These are phyloP conservation scores for Drosophila aldrichi DNA, from an alignment of 2,888 invertebrate species.

Conservation along the genomic window DNA sequence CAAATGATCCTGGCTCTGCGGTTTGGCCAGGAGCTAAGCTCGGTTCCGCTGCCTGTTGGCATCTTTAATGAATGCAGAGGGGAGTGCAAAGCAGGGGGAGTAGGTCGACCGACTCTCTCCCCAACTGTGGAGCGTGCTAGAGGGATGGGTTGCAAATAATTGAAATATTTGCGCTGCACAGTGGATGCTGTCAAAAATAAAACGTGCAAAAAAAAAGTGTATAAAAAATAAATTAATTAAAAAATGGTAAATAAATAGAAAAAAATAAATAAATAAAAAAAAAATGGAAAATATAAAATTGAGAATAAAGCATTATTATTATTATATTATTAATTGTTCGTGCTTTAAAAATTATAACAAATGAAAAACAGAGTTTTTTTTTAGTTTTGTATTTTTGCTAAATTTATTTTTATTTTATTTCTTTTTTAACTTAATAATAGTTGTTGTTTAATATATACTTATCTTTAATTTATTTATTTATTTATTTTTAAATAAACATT, in stretches of 20 bases:
- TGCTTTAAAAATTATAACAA: too few relatives aligned
- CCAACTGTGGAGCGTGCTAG: conserved; percentile 10
- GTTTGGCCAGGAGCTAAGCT: conserved; percentile 81
- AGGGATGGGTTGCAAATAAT: conserved; percentile 72
- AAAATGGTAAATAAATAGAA: not conserved
- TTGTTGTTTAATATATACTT: not conserved
- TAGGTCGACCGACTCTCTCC: conserved; percentile 8
- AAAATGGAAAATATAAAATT: too few relatives aligned
- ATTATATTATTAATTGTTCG: too few relatives aligned
- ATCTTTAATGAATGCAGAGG: conserved; percentile 67
- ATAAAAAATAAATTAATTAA: not conserved
- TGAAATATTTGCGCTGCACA: conserved; percentile 80
- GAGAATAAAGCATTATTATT: too few relatives aligned
- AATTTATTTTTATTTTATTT: not conserved
- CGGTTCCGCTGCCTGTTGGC: conserved; percentile 69
- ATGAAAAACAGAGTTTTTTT: too few relatives aligned
- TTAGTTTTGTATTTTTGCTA: too few relatives aligned
- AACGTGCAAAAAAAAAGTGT: not conserved
- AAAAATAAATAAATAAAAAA: not conserved
- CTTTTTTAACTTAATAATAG: not conserved
- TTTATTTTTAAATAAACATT: not conserved
- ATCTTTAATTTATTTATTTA: not conserved
- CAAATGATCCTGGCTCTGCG: conserved; percentile 83
- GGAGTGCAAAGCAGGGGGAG: not conserved
- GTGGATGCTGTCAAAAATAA: conserved; percentile 24